Evolutionary conservation across 1,140 invertebrate genomes (phyloP).

Genomic region (Vanessa atalanta): DNA sequence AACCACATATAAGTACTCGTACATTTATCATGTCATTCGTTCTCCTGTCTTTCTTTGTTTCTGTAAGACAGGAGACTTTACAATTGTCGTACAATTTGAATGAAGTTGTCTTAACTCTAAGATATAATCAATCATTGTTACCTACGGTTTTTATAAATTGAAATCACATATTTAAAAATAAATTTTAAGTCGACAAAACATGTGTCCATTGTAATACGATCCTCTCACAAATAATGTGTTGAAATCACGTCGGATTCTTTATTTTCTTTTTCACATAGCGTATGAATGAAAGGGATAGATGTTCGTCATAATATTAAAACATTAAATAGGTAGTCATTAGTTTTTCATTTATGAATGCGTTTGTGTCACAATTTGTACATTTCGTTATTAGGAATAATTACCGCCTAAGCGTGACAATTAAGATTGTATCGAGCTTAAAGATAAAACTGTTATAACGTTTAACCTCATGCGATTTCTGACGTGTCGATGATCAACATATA

Average conservation of each 20-base stretch:
- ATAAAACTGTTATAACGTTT: not conserved
- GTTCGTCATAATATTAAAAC: not conserved
- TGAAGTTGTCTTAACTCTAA: too few relatives aligned
- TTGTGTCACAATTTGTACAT: not conserved
- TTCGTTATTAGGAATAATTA: not conserved
- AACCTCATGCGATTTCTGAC: too few relatives aligned
- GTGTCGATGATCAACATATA: too few relatives aligned
- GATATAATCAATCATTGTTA: too few relatives aligned
- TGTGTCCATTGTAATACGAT: not conserved
- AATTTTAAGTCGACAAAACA: not conserved
- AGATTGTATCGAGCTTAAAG: not conserved
- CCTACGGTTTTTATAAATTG: too few relatives aligned
- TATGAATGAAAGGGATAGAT: not conserved
- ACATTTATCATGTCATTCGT: too few relatives aligned
- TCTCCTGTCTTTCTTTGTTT: too few relatives aligned
- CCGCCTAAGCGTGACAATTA: not conserved
- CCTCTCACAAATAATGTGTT: not conserved
- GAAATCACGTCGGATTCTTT: not conserved
- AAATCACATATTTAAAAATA: not conserved
- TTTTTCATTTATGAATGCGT: conserved; percentile 4
- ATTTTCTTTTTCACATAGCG: not conserved
- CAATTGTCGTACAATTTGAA: too few relatives aligned
- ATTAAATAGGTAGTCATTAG: conserved; percentile 20
- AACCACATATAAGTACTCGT: too few relatives aligned
- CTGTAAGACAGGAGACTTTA: too few relatives aligned